Evolutionary conservation across 1,140 invertebrate species (phyloP).

Genomic region (Camponotus pennsylvanicus): DNA sequence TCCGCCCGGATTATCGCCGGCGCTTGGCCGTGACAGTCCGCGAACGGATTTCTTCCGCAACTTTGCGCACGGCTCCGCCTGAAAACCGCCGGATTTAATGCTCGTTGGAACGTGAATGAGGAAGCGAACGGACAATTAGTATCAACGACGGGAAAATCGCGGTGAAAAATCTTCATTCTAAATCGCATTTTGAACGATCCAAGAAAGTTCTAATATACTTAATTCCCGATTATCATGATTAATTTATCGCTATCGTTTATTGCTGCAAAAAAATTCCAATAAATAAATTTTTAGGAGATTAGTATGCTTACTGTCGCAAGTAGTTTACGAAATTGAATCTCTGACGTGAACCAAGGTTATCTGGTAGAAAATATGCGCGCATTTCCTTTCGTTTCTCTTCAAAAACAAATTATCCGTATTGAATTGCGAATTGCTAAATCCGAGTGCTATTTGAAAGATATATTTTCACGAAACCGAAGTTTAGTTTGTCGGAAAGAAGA

Average conservation of each 20-base stretch:
- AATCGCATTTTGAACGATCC: neutral
- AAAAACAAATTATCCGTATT: constrained; percentile 26
- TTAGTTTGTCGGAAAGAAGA: neutral
- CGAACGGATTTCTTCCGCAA: constrained; percentile 54
- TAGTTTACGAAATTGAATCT: neutral
- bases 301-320: neutral
- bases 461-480: neutral
- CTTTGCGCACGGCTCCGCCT: constrained; percentile 11
- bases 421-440: constrained; percentile 12
- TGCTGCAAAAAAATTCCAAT: neutral
- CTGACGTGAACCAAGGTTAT: neutral
- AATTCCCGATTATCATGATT: too few species aligned
- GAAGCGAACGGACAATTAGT: constrained; percentile 33
- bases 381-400: neutral
- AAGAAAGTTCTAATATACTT: neutral
- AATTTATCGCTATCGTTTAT: neutral
- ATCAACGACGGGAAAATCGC: constrained; percentile 12
- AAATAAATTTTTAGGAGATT: neutral
- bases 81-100: constrained; percentile 48
- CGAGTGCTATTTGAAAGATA: constrained; percentile 26
- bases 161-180: constrained; percentile 12
- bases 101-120: constrained; percentile 18
- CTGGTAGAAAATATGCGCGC: neutral
- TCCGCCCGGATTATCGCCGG: constrained; percentile 47
- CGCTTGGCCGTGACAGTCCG: constrained; percentile 53